Percentiles rank a stretch among this genome's conserved stretches.
Conservation (phyloP, 1,140 invertebrate genomes). For the Goniozus legneri region DNA sequence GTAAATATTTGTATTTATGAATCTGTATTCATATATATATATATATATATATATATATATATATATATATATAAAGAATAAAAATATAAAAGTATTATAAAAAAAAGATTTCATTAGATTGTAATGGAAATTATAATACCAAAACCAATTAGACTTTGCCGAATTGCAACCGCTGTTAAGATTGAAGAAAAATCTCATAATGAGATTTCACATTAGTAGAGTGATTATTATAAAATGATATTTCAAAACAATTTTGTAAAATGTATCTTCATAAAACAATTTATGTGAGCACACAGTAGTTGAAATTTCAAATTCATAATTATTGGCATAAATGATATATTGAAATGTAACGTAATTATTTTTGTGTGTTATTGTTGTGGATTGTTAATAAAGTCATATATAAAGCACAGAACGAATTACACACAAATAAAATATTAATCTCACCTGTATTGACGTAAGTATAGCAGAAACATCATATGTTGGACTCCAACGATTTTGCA, state of each 20-base stretch:
- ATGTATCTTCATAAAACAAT: too few relatives aligned
- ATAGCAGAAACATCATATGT: conserved; percentile 99
- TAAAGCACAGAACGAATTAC: conserved; percentile 1
- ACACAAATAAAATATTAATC: conserved; percentile 28
- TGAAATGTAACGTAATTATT: too few relatives aligned
- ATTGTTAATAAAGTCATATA: neutral
- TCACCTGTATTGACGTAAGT: conserved; percentile 87
- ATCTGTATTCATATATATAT: neutral
- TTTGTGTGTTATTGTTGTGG: too few relatives aligned
- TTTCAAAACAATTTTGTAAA: neutral
- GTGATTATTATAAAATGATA: neutral
- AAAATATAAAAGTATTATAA: too few relatives aligned
- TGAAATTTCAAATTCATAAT: too few relatives aligned
- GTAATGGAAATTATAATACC: too few relatives aligned
- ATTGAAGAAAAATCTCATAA: conserved; percentile 27
- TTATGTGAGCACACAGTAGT: too few relatives aligned
- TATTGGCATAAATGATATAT: conserved; percentile 17
- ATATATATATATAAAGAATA: neutral
- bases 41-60: neutral
- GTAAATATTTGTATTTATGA: neutral
- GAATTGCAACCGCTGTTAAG: conserved; percentile 56
- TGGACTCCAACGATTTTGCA: conserved; percentile 99
- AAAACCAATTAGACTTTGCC: conserved; percentile 40
- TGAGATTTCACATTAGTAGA: neutral
- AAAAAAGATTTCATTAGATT: too few relatives aligned